These are phyloP conservation scores for Percopsis omiscomaycus DNA, from an alignment of 2,797 vertebrate genomes.

Conservation along the genomic window DNA sequence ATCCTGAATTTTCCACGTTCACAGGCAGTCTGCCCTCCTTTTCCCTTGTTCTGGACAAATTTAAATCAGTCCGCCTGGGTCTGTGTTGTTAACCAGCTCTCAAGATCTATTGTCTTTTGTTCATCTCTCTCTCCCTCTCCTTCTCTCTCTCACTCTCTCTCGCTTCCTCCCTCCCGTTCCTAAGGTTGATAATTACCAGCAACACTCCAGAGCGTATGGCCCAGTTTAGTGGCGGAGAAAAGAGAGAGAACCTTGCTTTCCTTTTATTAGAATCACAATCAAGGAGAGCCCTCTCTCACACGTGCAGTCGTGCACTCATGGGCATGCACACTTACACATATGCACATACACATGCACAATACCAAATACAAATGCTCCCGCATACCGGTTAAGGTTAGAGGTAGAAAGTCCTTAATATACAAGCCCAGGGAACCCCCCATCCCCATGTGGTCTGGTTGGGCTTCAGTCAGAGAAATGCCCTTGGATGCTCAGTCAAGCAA, in stretches of 20 bases:
- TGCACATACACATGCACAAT: neutral
- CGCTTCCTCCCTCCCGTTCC: conserved; percentile 14
- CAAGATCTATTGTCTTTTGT: conserved; percentile 29
- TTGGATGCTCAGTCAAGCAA: conserved; percentile 73
- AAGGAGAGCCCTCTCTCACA: conserved; percentile 28
- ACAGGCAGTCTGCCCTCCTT: conserved; percentile 18
- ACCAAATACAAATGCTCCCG: neutral
- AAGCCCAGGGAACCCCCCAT: conserved; percentile 69
- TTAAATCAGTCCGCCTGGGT: conserved; percentile 8
- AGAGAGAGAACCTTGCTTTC: conserved; percentile 56
- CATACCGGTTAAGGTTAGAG: neutral
- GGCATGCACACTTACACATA: conserved; percentile 10
- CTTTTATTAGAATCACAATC: conserved; percentile 65
- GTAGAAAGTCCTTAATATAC: conserved; percentile 64
- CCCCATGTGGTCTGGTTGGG: conserved; percentile 51
- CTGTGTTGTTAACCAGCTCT: conserved; percentile 35
- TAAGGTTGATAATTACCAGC: conserved; percentile 72
- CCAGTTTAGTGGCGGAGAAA: conserved; percentile 63
- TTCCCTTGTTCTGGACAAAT: conserved; percentile 37
- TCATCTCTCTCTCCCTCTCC: conserved; percentile 20
- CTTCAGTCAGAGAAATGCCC: conserved; percentile 68
- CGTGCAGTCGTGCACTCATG: conserved; percentile 5
- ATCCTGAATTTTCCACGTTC: conserved; percentile 7
- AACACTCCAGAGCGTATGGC: conserved; percentile 68
- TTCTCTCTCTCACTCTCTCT: conserved; percentile 17